Percentiles rank a stretch among this genome's conserved stretches.
Evolutionary conservation across 2,888 invertebrate species (phyloP).

Genomic region (Brachypterus glaber): DNA sequence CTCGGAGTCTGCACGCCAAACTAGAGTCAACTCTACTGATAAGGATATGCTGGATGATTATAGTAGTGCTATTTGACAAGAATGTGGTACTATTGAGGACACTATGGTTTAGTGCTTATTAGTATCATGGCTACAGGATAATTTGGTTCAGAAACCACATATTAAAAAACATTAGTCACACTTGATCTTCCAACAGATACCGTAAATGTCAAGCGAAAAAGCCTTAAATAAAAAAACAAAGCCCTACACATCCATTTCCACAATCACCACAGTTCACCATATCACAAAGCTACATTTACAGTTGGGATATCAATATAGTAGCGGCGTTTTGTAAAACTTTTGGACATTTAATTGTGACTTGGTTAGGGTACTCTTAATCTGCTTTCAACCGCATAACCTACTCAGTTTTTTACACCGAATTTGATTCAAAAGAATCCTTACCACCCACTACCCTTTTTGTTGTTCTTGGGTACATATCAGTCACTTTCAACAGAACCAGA

Average conservation of each 20-base stretch:
- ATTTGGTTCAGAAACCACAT: too few species aligned
- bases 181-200: too few species aligned
- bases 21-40: conserved; percentile 48
- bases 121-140: too few species aligned
- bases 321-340: conserved; percentile 91
- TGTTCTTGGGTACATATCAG: conserved; percentile 62
- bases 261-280: conserved; percentile 63
- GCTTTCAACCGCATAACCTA: conserved; percentile 97
- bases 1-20: conserved; percentile 56
- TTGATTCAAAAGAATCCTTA: conserved; percentile 90
- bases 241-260: conserved; percentile 49
- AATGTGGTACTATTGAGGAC: conserved; percentile 35
- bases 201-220: conserved; percentile 40
- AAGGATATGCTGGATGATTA: conserved; percentile 36
- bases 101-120: conserved; percentile 35
- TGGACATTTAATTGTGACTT: conserved; percentile 92
- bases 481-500: conserved; percentile 66
- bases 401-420: conserved; percentile 97
- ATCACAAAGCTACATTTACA: conserved; percentile 96
- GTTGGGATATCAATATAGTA: conserved; percentile 96
- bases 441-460: conserved; percentile 69
- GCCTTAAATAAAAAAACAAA: conserved; percentile 43
- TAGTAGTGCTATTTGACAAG: conserved; percentile 39
- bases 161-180: too few species aligned
- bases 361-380: conserved; percentile 97